Evolutionary conservation across 2,113 vertebrate species (phyloP), one percentile per base, ranked within the genome.

Genomic region (Chitala chitala): DNA sequence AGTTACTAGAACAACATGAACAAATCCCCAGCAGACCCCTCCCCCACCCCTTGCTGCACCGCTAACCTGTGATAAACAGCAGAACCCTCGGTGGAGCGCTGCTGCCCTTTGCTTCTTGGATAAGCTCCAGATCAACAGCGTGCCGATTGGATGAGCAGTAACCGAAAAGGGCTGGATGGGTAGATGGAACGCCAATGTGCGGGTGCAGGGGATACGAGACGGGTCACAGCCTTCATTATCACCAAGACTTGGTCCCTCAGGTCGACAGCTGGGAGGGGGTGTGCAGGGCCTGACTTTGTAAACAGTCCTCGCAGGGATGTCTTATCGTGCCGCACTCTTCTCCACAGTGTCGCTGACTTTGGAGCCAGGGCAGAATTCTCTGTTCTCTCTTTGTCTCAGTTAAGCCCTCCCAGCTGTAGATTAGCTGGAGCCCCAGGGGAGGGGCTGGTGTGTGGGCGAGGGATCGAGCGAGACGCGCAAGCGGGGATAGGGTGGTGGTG

Each of bases 401-500:
- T 68, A 68, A 48, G 13, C 40, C 64, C 42, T 42, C 42, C 64
- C 64, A 2, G 13, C 55, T 71, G 65, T 56, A 74, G 71, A 53
- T 53, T 59, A 66, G 58, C 40, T 55, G 29, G 17, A 74, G 31
- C 48, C 29, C 42, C 59, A 3, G 20, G 46, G 59, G 36, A 24
- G 48, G 24, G 31, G 42, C 26, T 24, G n/a, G n/a, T 26, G 68
- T 15, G 5, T 46, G 24, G 24, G 48, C 29, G 44, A 51, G 40
- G 46, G 36, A 69, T n/a, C n/a, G n/a, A n/a, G n/a, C n/a, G n/a
- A n/a, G n/a, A 63, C 59, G 29, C 36, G 59, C 38, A 33, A 63
- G 24, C 24, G 66, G 29, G 59, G 48, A 12, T 12, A 53, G 80
- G 85, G 81, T 84, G 82, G 82, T 85, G 80, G 56, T 80, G 84